phyloP scores from a whole-genome alignment of 2,113 vertebrate genomes.

The Phrynocephalus versicolor region DNA sequence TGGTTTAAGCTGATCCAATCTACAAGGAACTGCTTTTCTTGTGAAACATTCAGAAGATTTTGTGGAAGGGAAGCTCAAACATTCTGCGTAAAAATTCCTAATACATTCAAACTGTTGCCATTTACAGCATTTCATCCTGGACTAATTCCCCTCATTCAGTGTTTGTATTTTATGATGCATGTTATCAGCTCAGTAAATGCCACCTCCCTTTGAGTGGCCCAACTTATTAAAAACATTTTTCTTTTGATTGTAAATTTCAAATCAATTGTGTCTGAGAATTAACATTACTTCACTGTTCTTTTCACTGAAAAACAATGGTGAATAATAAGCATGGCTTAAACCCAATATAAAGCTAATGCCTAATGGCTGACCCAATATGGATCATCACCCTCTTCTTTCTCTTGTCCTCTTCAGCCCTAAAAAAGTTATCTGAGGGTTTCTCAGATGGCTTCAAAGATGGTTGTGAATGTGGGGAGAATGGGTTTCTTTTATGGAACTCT shows the following conservation, averaged over 20 bases:
- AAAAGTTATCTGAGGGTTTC: too few relatives aligned
- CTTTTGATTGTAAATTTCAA: not conserved
- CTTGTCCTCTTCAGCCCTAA: too few relatives aligned
- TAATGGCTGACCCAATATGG: too few relatives aligned
- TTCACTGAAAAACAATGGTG: not conserved
- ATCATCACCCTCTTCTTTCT: too few relatives aligned
- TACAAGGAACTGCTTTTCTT: conserved; percentile 31
- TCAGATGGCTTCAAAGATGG: too few relatives aligned
- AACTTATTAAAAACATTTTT: not conserved
- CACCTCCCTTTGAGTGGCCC: not conserved
- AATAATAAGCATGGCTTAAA: not conserved
- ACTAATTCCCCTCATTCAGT: not conserved
- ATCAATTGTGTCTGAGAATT: not conserved
- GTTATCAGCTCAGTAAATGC: conserved; percentile 1
- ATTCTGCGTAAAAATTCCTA: not conserved
- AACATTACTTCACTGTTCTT: not conserved
- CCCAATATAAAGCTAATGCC: too few relatives aligned
- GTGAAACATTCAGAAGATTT: not conserved
- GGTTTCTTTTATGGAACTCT: too few relatives aligned
- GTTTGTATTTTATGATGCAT: not conserved
- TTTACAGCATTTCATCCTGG: not conserved
- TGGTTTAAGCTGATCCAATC: conserved; percentile 29
- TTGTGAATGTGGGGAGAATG: too few relatives aligned
- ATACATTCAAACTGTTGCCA: not conserved
- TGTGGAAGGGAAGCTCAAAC: not conserved